These are phyloP conservation scores for Lerista edwardsae DNA, from an alignment of 2,797 vertebrate species.

Conservation along the genomic window DNA sequence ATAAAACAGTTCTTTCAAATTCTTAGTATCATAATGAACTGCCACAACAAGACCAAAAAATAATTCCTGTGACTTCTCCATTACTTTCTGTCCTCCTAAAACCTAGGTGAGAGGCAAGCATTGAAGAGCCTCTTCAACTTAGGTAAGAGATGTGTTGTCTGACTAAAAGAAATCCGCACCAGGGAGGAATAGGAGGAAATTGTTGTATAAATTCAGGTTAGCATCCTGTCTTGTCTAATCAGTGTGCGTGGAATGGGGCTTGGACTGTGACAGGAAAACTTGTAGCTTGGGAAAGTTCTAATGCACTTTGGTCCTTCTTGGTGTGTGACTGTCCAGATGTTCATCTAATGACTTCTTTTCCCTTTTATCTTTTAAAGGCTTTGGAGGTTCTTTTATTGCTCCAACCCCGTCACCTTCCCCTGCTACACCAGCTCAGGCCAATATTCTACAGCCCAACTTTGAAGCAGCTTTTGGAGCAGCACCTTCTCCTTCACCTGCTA, in stretches of 20 bases:
- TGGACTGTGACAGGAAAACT: too few species aligned
- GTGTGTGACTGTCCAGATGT: neutral
- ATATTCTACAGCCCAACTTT: conserved; percentile 91
- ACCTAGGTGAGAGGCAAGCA: neutral
- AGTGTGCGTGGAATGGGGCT: too few species aligned
- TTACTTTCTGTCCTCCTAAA: neutral
- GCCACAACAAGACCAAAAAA: neutral
- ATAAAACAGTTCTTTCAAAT: neutral
- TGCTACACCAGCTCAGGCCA: conserved; percentile 83
- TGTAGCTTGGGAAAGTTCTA: too few species aligned
- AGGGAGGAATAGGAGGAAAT: too few species aligned
- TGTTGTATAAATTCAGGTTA: neutral
- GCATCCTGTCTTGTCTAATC: neutral
- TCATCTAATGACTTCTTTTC: neutral
- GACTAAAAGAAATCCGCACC: too few species aligned
- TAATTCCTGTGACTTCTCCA: neutral
- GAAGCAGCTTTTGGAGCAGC: conserved; percentile 86
- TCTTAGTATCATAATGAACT: neutral
- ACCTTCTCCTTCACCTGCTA: conserved; percentile 76
- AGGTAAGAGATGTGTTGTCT: neutral
- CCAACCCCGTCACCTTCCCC: conserved; percentile 81
- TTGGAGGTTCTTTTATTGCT: conserved; percentile 83
- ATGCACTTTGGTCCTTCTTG: neutral
- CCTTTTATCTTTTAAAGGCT: conserved; percentile 70
- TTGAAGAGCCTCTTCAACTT: neutral